These are phyloP conservation scores for Conus ventricosus DNA, from an alignment of 1,140 invertebrate species.

Conservation along the genomic window DNA sequence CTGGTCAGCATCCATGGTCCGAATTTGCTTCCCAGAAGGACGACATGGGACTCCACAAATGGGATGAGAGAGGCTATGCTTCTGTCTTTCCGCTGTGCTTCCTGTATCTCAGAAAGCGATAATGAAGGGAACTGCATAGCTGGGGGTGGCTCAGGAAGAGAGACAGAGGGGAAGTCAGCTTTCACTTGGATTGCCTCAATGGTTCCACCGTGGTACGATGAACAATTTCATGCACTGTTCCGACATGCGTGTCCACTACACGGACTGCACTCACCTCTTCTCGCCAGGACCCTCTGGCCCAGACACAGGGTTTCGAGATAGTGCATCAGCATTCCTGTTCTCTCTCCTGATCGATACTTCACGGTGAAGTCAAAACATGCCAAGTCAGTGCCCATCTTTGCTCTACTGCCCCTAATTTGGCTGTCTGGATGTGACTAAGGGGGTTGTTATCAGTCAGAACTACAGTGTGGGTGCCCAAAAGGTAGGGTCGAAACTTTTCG, in stretches of 20 bases:
- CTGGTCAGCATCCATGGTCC: neutral
- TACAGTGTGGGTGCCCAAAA: too few relatives aligned
- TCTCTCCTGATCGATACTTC: slow-evolving; percentile 20
- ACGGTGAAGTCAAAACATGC: slow-evolving; percentile 28
- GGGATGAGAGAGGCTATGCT: neutral
- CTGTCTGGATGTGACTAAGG: too few relatives aligned
- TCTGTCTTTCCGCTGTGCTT: neutral
- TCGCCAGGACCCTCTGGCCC: neutral
- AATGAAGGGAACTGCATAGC: neutral
- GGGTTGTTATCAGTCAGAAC: too few relatives aligned
- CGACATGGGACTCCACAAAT: neutral
- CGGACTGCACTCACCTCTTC: neutral
- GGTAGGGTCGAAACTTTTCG: too few relatives aligned
- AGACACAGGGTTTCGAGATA: neutral
- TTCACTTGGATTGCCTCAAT: too few relatives aligned
- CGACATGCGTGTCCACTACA: too few relatives aligned
- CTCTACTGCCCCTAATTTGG: too few relatives aligned
- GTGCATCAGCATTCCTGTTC: slow-evolving; percentile 33
- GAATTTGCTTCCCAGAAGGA: neutral
- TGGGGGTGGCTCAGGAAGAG: too few relatives aligned
- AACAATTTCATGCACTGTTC: too few relatives aligned
- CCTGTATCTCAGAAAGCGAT: neutral
- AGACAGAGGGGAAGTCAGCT: too few relatives aligned
- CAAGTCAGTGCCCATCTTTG: slow-evolving; percentile 15
- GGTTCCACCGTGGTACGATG: too few relatives aligned